phyloP scores from a whole-genome alignment of 2,888 invertebrate species.

The Plemyria rubiginata region DNA sequence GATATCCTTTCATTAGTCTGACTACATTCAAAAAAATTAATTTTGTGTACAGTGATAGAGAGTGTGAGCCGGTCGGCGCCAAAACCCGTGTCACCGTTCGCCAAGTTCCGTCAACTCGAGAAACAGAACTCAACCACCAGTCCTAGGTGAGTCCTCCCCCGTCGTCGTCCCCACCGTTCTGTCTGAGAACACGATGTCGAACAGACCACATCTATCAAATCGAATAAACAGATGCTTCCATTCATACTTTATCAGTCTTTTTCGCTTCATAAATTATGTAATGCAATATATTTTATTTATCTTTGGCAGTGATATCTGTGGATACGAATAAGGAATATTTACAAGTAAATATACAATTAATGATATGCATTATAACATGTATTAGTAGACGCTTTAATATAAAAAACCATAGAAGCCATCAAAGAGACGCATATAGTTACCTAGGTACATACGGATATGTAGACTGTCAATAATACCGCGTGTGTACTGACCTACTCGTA shows the following conservation, averaged over 20 bases:
- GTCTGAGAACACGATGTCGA: slow-evolving; percentile 11
- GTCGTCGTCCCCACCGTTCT: neutral
- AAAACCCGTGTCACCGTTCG: slow-evolving; percentile 93
- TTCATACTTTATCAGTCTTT: slow-evolving; percentile 44
- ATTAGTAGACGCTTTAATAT: slow-evolving; percentile 67
- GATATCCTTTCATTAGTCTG: neutral
- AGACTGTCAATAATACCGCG: slow-evolving; percentile 41
- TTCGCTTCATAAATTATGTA: slow-evolving; percentile 63
- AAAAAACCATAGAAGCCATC: slow-evolving; percentile 36
- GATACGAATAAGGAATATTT: slow-evolving; percentile 73
- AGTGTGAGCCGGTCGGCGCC: slow-evolving; percentile 77
- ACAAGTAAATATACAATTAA: slow-evolving; percentile 73
- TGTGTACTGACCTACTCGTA: slow-evolving; percentile 36
- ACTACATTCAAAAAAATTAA: neutral
- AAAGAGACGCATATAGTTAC: slow-evolving; percentile 39
- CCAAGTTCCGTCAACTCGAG: slow-evolving; percentile 96
- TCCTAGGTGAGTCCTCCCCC: slow-evolving; percentile 88
- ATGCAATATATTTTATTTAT: slow-evolving; percentile 72
- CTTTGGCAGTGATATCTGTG: slow-evolving; percentile 75
- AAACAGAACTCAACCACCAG: slow-evolving; percentile 92
- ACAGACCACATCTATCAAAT: slow-evolving; percentile 13
- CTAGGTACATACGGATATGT: slow-evolving; percentile 39
- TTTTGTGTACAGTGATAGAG: slow-evolving; percentile 80
- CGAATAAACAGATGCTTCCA: slow-evolving; percentile 27
- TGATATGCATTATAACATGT: slow-evolving; percentile 65